Evolutionary conservation across 2,113 vertebrate genomes (phyloP).

Genomic region (Oenanthe oenanthe): DNA sequence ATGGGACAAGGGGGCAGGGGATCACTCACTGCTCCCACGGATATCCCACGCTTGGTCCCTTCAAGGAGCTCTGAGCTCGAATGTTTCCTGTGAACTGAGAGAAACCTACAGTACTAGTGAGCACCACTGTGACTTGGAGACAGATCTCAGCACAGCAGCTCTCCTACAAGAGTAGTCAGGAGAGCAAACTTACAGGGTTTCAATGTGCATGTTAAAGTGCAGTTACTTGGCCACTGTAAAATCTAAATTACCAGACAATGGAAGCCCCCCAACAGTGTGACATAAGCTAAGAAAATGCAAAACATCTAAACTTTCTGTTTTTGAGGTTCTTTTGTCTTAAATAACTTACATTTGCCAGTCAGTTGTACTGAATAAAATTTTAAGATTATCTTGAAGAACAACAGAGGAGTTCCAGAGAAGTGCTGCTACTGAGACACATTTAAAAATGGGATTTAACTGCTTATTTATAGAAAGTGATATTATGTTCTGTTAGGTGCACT

Average conservation of each 20-base stretch:
- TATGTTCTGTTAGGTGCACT: not conserved
- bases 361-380: not conserved
- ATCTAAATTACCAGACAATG: not conserved
- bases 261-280: not conserved
- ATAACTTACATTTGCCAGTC: not conserved
- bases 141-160: not conserved
- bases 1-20: accelerated
- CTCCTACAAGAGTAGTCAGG: not conserved
- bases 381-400: not conserved
- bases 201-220: accelerated
- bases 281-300: not conserved
- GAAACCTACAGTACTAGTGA: not conserved
- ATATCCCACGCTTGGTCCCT: not conserved
- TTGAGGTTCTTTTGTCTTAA: not conserved
- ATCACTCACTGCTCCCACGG: not conserved
- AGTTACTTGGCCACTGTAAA: not conserved
- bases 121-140: not conserved
- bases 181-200: not conserved
- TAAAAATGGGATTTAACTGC: not conserved
- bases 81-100: not conserved
- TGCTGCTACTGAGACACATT: not conserved
- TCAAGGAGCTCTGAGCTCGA: not conserved
- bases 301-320: not conserved
- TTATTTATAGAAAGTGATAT: not conserved
- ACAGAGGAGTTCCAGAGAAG: not conserved